Percentiles rank a stretch among this genome's conserved stretches.
phyloP scores from a whole-genome alignment of 2,797 vertebrate species.

The Rhynchotus rufescens region DNA sequence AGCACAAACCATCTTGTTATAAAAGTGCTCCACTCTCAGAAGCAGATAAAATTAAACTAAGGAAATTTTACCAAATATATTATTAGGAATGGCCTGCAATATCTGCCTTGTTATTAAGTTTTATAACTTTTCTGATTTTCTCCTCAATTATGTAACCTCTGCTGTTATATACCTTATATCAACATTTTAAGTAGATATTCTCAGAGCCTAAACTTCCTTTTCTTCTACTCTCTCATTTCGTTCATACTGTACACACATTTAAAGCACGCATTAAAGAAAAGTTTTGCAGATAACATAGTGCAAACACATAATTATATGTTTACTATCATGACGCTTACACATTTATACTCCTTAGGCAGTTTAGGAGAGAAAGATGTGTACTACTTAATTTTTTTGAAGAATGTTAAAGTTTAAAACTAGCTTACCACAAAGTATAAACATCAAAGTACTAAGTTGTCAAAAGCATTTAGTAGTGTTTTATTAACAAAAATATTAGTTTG shows the following conservation, averaged over 20 bases:
- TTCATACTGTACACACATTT: background rate
- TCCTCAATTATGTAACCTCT: background rate
- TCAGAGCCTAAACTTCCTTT: background rate
- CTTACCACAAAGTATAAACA: background rate
- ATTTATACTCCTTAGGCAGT: background rate
- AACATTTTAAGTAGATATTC: background rate
- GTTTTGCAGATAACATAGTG: background rate
- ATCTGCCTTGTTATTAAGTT: background rate
- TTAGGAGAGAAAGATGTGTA: background rate
- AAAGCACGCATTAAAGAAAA: background rate
- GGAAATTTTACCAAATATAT: background rate
- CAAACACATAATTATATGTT: background rate
- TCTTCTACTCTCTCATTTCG: background rate
- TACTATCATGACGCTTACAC: background rate
- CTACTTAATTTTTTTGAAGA: background rate
- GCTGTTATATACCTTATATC: rapidly evolving
- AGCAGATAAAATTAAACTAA: background rate
- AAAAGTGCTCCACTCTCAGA: background rate
- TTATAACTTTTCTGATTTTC: background rate
- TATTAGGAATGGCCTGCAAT: background rate
- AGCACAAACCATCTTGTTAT: background rate
- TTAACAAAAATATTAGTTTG: background rate
- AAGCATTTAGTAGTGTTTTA: background rate
- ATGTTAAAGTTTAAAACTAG: background rate
- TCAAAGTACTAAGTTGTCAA: background rate